A percentile compares a stretch with the other conserved stretches of the same genome.
These are phyloP conservation scores for Asobara japonica DNA, from an alignment of 1,140 invertebrate species.

Conservation along the genomic window DNA sequence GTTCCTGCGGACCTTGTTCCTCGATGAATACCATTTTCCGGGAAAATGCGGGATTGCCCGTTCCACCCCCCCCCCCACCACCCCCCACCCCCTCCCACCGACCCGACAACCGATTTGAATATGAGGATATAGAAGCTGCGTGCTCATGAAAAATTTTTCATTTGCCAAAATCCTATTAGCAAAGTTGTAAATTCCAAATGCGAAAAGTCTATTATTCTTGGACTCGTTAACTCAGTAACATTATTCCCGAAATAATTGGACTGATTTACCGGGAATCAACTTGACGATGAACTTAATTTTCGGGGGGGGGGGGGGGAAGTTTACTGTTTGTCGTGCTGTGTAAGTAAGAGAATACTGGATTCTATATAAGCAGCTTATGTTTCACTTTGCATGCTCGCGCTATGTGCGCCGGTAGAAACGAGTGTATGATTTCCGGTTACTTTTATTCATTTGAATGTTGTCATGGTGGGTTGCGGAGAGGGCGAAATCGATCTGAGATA, in stretches of 20 bases:
- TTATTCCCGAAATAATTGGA: not conserved
- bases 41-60: not conserved
- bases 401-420: not conserved
- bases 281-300: not conserved
- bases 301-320: not conserved
- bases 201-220: not conserved
- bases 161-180: not conserved
- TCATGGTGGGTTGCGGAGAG: not conserved
- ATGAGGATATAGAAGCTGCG: not conserved
- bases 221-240: no score
- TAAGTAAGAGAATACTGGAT: not conserved
- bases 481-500: not conserved
- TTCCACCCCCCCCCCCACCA: not conserved
- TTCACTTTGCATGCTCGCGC: not conserved
- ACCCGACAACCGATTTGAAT: not conserved
- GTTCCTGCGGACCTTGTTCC: conserved; percentile 1
- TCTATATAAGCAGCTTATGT: conserved; percentile 25
- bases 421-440: conserved; percentile 19
- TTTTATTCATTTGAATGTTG: not conserved
- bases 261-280: not conserved
- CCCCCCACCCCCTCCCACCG: not conserved
- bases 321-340: not conserved
- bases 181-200: not conserved
- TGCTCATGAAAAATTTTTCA: not conserved
- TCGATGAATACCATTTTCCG: conserved; percentile 24